These are phyloP conservation scores for Ophiothrix spiculata DNA, from an alignment of 35 echinoderm and acorn worm genomes.

Conservation along the genomic window DNA sequence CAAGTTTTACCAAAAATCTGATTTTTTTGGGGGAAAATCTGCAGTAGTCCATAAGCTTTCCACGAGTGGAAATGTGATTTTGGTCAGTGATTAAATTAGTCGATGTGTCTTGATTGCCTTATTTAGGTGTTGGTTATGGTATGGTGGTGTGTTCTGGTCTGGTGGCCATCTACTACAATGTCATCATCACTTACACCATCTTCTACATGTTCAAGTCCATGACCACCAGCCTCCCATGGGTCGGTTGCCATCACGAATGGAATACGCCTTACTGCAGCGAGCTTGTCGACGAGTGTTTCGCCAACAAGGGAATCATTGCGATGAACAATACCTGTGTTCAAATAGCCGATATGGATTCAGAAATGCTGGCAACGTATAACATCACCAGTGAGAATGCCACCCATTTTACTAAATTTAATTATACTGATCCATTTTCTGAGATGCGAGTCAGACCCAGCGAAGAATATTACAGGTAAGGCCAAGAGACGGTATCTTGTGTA, in stretches of 20 bases:
- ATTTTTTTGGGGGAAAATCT: no score
- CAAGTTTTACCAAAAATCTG: no score
- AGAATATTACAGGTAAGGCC: slow-evolving; percentile 84
- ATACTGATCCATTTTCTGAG: slow-evolving; percentile 56
- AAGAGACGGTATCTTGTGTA: no score
- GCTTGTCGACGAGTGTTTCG: slow-evolving; percentile 60
- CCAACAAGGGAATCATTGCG: slow-evolving; percentile 50
- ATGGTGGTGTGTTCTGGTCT: slow-evolving; percentile 79
- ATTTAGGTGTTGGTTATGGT: slow-evolving; percentile 84
- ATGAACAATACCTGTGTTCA: slow-evolving; percentile 51
- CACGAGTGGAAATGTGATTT: no score
- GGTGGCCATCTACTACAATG: slow-evolving; percentile 97
- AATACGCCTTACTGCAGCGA: slow-evolving; percentile 68
- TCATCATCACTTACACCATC: slow-evolving; percentile 95
- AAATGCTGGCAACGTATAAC: slow-evolving; percentile 35
- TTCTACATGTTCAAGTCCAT: slow-evolving; percentile 86
- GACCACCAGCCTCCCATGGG: slow-evolving; percentile 59
- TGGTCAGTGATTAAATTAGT: no score
- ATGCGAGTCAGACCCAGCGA: slow-evolving; percentile 63
- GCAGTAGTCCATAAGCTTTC: no score
- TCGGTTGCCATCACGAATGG: slow-evolving; percentile 72
- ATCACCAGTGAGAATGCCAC: slow-evolving; percentile 46
- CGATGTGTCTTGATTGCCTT: no score
- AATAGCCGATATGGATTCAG: slow-evolving; percentile 34
- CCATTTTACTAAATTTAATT: neutral